Evolutionary conservation across 2,113 vertebrate genomes (phyloP), one percentile per base, ranked within the genome.

Genomic region (Orthonyx spaldingii): DNA sequence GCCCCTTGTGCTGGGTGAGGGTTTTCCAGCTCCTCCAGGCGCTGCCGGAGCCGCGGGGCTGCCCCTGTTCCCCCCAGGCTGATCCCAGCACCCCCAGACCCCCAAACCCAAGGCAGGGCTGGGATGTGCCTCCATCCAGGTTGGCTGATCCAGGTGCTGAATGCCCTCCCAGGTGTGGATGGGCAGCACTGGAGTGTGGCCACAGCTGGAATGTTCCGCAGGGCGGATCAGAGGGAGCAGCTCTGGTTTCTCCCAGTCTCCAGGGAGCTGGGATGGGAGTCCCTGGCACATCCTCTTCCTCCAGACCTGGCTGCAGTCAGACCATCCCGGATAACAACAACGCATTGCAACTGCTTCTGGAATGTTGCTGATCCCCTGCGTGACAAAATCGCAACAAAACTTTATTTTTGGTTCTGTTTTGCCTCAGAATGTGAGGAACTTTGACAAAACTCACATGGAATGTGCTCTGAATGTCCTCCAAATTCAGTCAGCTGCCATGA

Each of bases 21-120:
- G 4, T 13, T 28, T 60, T n/a, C 41, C 92, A 65, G 72, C 75
- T 57, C 47, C 75, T 83, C 28, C 44, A 20, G 56, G 53, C 0
- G 0, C 66, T 4, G 26, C 24, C 0, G 0, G 39, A 46, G n/a
- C 52, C 1, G 0, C 2, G 2, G 75, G n/a, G 64, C 77, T 72
- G 64, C 30, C 46, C 15, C 57, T 33, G 79, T 7, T 23, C 9
- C 42, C 20, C 20, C 9, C 50, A 18, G 7, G 28, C 32, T 10
- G 18, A 26, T 5, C 9, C n/a, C 12, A 10, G 79, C 18, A 23
- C 23, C 22, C 39, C 55, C 7, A 2, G 27, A 8, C 10, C 3
- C 1, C 37, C 55, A 33, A 27, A 33, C 7, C 32, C 21, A 7
- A 6, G 39, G n/a, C 64, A 46, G 74, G 47, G 33, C 2, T 39